A percentile compares a stretch with the other conserved stretches of the same genome.
These are phyloP conservation scores for Mactra quadrangularis DNA, from an alignment of 1,140 invertebrate genomes.

Conservation along the genomic window DNA sequence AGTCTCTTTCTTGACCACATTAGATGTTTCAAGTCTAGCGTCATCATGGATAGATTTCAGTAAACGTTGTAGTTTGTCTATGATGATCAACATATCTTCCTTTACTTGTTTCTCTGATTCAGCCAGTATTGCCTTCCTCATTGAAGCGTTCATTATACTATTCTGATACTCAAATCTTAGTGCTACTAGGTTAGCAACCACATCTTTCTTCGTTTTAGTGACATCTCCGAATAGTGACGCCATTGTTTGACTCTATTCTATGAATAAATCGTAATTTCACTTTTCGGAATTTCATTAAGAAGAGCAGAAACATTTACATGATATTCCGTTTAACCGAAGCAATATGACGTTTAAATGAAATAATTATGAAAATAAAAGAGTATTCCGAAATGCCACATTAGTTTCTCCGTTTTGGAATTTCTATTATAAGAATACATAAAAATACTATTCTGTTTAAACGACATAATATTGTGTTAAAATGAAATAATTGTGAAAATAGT, in stretches of 20 bases:
- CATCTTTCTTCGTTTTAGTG: slow-evolving; percentile 32
- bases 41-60: slow-evolving; percentile 22
- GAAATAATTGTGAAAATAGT: too few relatives aligned
- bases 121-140: slow-evolving; percentile 41
- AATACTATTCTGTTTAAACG: too few relatives aligned
- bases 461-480: too few relatives aligned
- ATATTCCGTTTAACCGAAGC: too few relatives aligned
- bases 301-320: too few relatives aligned
- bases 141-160: slow-evolving; percentile 33
- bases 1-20: slow-evolving; percentile 19
- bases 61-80: slow-evolving; percentile 21
- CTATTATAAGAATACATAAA: too few relatives aligned
- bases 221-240: slow-evolving; percentile 26
- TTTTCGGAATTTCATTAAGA: too few relatives aligned
- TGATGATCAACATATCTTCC: slow-evolving; percentile 34
- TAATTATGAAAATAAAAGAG: too few relatives aligned
- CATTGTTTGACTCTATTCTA: slow-evolving; percentile 10
- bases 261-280: too few relatives aligned
- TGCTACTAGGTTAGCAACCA: slow-evolving; percentile 38
- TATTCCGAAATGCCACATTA: too few relatives aligned
- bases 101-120: slow-evolving; percentile 41
- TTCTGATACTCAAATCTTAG: slow-evolving; percentile 24
- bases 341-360: too few relatives aligned
- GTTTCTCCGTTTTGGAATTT: too few relatives aligned
- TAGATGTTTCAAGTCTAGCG: background rate